phyloP scores from a whole-genome alignment of 2,888 invertebrate genomes.

The Athetis lepigone region DNA sequence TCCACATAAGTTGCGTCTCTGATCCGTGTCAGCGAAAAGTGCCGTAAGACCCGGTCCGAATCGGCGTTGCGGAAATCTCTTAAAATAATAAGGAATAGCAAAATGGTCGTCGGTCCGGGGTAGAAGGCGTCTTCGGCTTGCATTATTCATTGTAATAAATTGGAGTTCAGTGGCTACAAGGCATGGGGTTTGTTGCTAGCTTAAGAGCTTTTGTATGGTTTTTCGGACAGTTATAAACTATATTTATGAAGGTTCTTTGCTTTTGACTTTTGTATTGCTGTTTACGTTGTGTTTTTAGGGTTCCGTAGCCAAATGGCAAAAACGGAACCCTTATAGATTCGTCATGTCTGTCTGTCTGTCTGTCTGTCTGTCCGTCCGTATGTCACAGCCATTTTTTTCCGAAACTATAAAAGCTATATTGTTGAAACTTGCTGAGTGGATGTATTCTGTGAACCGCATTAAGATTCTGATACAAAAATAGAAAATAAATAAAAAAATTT shows the following conservation, averaged over 20 bases:
- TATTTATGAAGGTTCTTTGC: slow-evolving; percentile 37
- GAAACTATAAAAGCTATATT: too few species aligned
- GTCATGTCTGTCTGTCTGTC: too few species aligned
- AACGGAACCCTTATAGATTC: too few species aligned
- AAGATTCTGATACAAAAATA: too few species aligned
- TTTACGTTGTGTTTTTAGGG: slow-evolving; percentile 6
- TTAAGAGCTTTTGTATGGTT: slow-evolving; percentile 54
- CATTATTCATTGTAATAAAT: slow-evolving; percentile 83
- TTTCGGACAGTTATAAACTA: slow-evolving; percentile 42
- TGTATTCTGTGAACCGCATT: too few species aligned
- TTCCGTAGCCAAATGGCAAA: background rate
- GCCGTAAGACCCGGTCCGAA: slow-evolving; percentile 24
- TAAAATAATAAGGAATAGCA: slow-evolving; percentile 62
- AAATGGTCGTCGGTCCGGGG: slow-evolving; percentile 45
- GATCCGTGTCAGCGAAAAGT: slow-evolving; percentile 40
- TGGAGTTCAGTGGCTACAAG: slow-evolving; percentile 67
- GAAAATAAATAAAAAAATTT: too few species aligned
- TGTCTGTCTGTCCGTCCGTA: too few species aligned
- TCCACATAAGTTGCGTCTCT: slow-evolving; percentile 41
- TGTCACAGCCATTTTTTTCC: too few species aligned
- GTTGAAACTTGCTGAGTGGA: too few species aligned
- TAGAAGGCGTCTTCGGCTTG: slow-evolving; percentile 61
- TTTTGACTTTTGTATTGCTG: slow-evolving; percentile 26
- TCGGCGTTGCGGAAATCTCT: slow-evolving; percentile 52
- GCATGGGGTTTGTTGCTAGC: slow-evolving; percentile 52